Evolutionary conservation across 2,113 vertebrate genomes (phyloP).

Genomic region (Galeopterus variegatus): DNA sequence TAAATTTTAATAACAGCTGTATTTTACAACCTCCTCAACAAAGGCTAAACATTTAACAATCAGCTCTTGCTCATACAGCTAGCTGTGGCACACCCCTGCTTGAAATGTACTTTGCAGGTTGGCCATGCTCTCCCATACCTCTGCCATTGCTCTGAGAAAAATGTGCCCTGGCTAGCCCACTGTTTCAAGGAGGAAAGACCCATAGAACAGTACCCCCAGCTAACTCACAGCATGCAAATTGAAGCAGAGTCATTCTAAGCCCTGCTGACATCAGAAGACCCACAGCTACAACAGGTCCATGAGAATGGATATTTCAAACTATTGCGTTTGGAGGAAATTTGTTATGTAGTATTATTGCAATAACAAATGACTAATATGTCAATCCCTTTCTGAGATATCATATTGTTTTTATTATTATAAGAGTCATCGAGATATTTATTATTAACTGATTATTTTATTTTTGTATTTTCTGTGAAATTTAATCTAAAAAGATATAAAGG

Average conservation of each 20-base stretch:
- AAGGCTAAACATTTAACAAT: not conserved
- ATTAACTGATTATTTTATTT: not conserved
- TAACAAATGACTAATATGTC: not conserved
- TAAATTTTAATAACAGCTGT: not conserved
- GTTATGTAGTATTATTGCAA: not conserved
- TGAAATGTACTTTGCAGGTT: not conserved
- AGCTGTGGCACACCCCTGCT: not conserved
- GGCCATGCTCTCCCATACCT: not conserved
- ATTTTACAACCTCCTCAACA: not conserved
- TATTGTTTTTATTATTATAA: not conserved
- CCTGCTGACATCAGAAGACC: not conserved
- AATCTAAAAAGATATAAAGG: not conserved
- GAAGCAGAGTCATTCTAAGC: rapidly evolving
- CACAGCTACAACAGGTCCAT: not conserved
- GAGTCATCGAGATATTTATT: not conserved
- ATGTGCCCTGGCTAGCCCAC: rapidly evolving
- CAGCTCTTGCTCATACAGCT: not conserved
- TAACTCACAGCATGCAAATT: not conserved
- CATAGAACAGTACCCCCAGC: too few relatives aligned
- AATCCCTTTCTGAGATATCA: not conserved
- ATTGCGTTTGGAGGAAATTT: not conserved
- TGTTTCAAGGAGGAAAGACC: not conserved
- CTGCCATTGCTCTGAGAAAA: not conserved
- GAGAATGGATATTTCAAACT: not conserved
- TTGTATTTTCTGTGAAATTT: not conserved